Evolutionary conservation across 1,140 invertebrate genomes (phyloP).

Genomic region (Drosophila busckii): DNA sequence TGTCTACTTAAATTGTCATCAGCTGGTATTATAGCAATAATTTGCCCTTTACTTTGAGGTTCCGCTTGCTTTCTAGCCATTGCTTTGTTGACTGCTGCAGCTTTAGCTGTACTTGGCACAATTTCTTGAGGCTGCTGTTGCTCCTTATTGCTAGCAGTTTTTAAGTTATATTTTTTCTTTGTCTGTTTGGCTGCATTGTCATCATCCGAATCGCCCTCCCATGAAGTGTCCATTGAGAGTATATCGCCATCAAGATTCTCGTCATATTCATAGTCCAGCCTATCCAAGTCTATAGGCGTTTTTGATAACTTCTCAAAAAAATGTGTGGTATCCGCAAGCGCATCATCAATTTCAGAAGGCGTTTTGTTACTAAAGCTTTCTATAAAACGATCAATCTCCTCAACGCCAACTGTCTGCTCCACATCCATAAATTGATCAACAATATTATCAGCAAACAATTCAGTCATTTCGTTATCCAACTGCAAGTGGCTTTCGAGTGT

Average conservation of each 20-base stretch:
- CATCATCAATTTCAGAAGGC: constrained; percentile 10
- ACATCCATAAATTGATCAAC: background rate
- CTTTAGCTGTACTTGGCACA: background rate
- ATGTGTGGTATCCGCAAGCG: background rate
- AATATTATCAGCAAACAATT: background rate
- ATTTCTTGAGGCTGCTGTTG: background rate
- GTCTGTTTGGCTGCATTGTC: background rate
- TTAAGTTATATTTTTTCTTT: background rate
- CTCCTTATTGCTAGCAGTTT: background rate
- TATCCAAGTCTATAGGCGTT: constrained; percentile 10
- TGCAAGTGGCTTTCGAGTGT: background rate
- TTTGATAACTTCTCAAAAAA: constrained; percentile 24
- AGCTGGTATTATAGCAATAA: too few species aligned
- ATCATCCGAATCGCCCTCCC: constrained; percentile 34
- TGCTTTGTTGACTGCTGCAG: background rate
- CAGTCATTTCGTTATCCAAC: background rate
- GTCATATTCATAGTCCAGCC: constrained; percentile 29
- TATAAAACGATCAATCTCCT: constrained; percentile 3
- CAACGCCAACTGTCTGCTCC: background rate
- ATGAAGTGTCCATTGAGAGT: constrained; percentile 40
- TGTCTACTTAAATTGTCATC: too few species aligned
- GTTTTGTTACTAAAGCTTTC: constrained; percentile 6
- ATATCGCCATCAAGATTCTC: constrained; percentile 29
- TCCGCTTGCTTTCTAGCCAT: too few species aligned
- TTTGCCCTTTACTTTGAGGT: too few species aligned